Base-by-base conservation (phyloP, 1,140 invertebrate genomes). In the Harlomillsia oculata region DNA sequence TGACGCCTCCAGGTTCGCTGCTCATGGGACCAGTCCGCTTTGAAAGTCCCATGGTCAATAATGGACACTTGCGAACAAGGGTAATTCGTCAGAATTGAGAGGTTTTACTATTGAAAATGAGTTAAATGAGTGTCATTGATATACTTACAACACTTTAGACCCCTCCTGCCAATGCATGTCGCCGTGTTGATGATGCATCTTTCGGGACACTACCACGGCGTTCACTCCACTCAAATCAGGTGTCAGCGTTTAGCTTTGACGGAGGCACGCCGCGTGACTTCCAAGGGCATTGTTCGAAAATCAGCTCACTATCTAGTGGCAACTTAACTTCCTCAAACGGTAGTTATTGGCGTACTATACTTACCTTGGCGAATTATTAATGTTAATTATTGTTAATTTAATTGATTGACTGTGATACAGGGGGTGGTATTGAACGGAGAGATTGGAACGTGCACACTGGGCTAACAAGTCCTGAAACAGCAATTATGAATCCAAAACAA, bases 81-180 rank as follows among this genome's bases (percentile, higher is more conserved):
- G n/a, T n/a, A n/a, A n/a, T n/a, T n/a, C n/a, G n/a, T n/a, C n/a
- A n/a, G n/a, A n/a, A n/a, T n/a, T n/a, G n/a, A n/a, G n/a, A n/a
- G n/a, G n/a, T n/a, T n/a, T n/a, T n/a, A n/a, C n/a, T n/a, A n/a
- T n/a, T n/a, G n/a, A n/a, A n/a, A n/a, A n/a, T n/a, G n/a, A n/a
- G n/a, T n/a, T n/a, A n/a, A n/a, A n/a, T n/a, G n/a, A n/a, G n/a
- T n/a, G n/a, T n/a, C n/a, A n/a, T n/a, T n/a, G n/a, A n/a, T n/a
- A n/a, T n/a, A 29, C 20, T 46, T 18, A n/a, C 20, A n/a, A 6
- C 16, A 16, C n/a, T 30, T 1, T 21, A 66, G 62, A 66, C 64
- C 20, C 64, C 64, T 26, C 64, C 64, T n/a, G 62, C 62, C n/a
- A 66, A 61, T 51, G 63, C 67, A 18, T 66, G 62, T 37, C 58